These are phyloP conservation scores for Lycocerus yunnanus DNA, from an alignment of 2,888 invertebrate species.

Conservation along the genomic window DNA sequence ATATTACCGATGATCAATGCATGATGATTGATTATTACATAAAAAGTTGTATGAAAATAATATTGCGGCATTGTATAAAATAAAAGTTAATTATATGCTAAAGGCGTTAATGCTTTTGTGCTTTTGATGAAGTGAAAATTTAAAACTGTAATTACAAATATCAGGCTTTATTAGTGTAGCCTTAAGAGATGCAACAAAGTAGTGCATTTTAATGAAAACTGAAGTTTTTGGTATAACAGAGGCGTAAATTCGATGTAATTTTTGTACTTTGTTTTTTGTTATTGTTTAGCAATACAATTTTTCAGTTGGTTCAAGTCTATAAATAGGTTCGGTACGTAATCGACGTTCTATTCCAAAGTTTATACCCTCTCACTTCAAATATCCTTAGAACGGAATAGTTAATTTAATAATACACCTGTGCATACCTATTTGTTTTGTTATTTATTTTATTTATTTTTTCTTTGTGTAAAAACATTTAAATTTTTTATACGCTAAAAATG, in stretches of 20 bases:
- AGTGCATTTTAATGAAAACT: neutral
- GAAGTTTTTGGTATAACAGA: neutral
- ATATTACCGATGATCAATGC: neutral
- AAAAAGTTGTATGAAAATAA: neutral
- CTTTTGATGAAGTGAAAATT: neutral
- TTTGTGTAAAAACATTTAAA: neutral
- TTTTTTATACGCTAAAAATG: neutral
- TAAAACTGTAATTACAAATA: neutral
- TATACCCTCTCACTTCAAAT: slow-evolving; percentile 1
- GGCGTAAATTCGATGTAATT: neutral
- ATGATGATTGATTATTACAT: neutral
- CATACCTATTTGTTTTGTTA: neutral
- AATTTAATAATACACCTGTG: slow-evolving; percentile 5
- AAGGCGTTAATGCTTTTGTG: neutral
- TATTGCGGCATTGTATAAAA: neutral
- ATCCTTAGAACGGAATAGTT: slow-evolving; percentile 1
- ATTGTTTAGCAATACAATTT: neutral
- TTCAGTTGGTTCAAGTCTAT: slow-evolving; percentile 3
- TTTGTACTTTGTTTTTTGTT: neutral
- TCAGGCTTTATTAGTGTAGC: neutral
- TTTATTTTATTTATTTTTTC: neutral
- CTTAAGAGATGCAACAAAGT: neutral
- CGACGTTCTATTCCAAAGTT: neutral
- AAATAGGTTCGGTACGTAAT: slow-evolving; percentile 3
- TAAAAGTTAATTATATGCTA: neutral